Evolutionary conservation across 2,113 vertebrate species (phyloP).

Genomic region (Dissostichus mawsoni): DNA sequence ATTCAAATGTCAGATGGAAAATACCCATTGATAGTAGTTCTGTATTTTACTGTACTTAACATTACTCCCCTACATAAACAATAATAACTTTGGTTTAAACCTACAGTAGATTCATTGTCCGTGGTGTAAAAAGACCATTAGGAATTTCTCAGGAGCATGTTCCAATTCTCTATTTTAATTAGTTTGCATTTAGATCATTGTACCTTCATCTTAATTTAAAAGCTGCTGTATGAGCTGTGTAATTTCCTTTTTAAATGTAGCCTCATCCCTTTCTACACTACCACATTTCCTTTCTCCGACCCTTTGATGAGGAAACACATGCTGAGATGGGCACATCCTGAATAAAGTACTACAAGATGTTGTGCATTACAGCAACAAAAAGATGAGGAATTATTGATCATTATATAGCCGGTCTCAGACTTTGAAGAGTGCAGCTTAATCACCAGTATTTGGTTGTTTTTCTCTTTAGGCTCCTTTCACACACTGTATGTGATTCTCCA

Average conservation of each 20-base stretch:
- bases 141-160: not conserved
- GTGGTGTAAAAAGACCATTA: not conserved
- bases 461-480: slow-evolving; percentile 62
- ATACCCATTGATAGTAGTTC: too few species aligned
- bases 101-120: too few species aligned
- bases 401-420: slow-evolving; percentile 42
- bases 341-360: slow-evolving; percentile 62
- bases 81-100: not conserved
- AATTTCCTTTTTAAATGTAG: not conserved
- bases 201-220: not conserved
- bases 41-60: not conserved
- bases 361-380: slow-evolving; percentile 61
- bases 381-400: slow-evolving; percentile 71
- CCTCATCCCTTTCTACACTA: slow-evolving; percentile 2
- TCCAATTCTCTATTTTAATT: not conserved
- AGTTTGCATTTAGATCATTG: not conserved
- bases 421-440: slow-evolving; percentile 70
- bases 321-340: slow-evolving; percentile 58
- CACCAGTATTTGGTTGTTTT: slow-evolving; percentile 64
- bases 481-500: slow-evolving; percentile 51
- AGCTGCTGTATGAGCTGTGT: not conserved
- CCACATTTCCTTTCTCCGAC: slow-evolving; percentile 38
- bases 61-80: not conserved
- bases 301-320: slow-evolving; percentile 47
- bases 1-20: too few species aligned